phyloP scores from a whole-genome alignment of 2,797 vertebrate genomes.

The Rhabdomys pumilio region DNA sequence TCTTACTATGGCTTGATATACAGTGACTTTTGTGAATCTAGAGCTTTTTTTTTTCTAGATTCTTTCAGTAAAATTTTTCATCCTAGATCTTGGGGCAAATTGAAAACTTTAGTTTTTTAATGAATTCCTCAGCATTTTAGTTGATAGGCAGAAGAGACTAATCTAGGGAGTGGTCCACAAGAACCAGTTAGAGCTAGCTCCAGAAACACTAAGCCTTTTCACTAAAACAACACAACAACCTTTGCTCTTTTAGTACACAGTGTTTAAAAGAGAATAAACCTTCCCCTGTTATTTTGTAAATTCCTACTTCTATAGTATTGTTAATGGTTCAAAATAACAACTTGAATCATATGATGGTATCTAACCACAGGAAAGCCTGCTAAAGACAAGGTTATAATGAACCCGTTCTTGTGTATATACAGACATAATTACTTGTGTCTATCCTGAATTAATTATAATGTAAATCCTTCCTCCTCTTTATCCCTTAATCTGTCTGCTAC shows the following conservation, averaged over 20 bases:
- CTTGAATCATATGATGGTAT: slow-evolving; percentile 19
- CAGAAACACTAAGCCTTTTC: slow-evolving; percentile 37
- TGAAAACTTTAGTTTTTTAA: background rate
- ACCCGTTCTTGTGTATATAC: background rate
- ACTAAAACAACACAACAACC: background rate
- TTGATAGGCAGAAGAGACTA: background rate
- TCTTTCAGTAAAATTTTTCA: background rate
- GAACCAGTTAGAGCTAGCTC: background rate
- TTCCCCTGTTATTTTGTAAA: background rate
- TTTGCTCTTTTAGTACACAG: slow-evolving; percentile 48
- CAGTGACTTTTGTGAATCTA: background rate
- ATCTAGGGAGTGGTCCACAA: background rate
- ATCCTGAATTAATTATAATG: background rate
- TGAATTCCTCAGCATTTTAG: background rate
- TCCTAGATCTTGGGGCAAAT: background rate
- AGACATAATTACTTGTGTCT: background rate
- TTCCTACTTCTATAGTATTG: background rate
- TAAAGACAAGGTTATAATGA: background rate
- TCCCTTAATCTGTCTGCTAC: background rate
- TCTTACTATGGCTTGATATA: background rate
- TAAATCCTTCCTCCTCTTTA: slow-evolving; percentile 16
- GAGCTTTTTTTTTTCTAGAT: background rate
- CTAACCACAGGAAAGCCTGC: slow-evolving; percentile 17
- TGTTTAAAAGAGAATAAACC: slow-evolving; percentile 17
- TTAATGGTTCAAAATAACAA: slow-evolving; percentile 42